Evolutionary conservation across 2,888 invertebrate species (phyloP), one percentile per base, ranked within the genome.

Genomic region (Drosophila vallismaia): DNA sequence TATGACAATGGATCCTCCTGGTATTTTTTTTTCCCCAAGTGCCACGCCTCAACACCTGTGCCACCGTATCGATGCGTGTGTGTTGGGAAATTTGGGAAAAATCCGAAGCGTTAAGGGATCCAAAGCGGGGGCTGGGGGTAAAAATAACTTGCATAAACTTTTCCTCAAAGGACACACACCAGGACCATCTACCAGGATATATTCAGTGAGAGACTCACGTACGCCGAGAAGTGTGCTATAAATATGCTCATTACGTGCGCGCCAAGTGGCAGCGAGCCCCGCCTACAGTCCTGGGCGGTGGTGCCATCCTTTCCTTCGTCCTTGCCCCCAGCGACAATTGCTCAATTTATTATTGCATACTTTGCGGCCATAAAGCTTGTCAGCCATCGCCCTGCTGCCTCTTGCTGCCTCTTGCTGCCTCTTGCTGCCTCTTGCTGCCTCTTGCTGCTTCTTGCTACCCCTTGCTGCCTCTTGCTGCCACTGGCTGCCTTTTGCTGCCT

Each of bases 281-380:
- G 28, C 28, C 28, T 6, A 28, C 28, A 5, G 28, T 4, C 28
- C 28, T 6, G 28, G 5, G 5, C 28, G 5, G 28, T 6, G 19
- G 19, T 1, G 28, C 28, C 28, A 28, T 24, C 38, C 28, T 46
- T 36, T 5, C 52, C 44, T 9, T 2, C 54, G n/a, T 42, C n/a
- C 8, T 10, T n/a, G 24, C n/a, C 46, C 29, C 59, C 72, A 75
- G 63, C 74, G 71, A 86, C 80, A 82, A 86, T 86, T 72, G 71
- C 76, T 86, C 83, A 82, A 86, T 82, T 82, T 82, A 82, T 82
- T 83, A 79, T 86, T 86, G 81, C 86, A 83, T 83, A 83, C 77
- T 82, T 83, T 83, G 77, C 71, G 86, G 78, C 77, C 70, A 71
- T 74, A 85, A 71, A 71, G 71, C 56, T 54, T 79, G 72, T 69